Conservation (phyloP, 2,113 vertebrate genomes). For the Cichladusa arquata region DNA sequence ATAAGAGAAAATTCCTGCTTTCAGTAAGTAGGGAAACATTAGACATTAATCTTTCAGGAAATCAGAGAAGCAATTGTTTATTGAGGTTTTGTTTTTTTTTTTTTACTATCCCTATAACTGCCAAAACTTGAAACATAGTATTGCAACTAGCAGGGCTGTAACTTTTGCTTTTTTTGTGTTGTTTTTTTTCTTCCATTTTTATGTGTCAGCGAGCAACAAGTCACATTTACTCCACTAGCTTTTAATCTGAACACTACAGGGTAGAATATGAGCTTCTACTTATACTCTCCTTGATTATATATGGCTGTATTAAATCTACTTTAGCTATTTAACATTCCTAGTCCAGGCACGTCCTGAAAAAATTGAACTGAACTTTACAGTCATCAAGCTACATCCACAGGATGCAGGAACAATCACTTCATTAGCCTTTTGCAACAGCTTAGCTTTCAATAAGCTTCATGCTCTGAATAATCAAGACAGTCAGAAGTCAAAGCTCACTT, state of each 20-base stretch:
- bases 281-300: neutral
- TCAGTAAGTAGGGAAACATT: neutral
- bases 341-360: neutral
- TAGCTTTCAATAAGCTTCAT: conserved; percentile 7
- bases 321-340: neutral
- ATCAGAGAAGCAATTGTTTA: neutral
- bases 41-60: neutral
- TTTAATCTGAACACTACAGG: neutral
- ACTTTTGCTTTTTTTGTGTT: neutral
- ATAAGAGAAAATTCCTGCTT: neutral
- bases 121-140: neutral
- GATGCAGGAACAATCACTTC: conserved; percentile 15
- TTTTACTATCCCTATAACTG: neutral
- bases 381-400: conserved; percentile 6
- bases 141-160: neutral
- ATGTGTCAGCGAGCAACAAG: neutral
- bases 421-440: neutral
- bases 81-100: neutral
- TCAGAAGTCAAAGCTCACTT: neutral
- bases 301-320: neutral
- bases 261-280: neutral
- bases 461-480: neutral
- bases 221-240: neutral
- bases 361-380: neutral
- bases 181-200: neutral